Conservation (phyloP, 2,797 vertebrate species). For the Malacoraja senta region DNA sequence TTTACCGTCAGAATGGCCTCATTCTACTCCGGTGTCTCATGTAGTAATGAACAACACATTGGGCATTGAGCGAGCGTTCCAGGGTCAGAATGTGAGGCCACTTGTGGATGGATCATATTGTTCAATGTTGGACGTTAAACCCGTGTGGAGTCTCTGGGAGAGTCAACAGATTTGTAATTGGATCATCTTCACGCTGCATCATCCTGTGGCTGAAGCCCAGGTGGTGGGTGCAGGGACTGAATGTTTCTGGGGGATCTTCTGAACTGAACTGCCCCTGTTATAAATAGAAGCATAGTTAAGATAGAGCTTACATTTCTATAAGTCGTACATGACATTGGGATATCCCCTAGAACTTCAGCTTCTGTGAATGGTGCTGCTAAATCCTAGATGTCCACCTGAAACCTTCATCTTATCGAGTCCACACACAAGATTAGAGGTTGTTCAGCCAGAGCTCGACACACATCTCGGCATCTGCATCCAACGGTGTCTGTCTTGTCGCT, state of each 20-base stretch:
- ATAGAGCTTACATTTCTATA: not conserved
- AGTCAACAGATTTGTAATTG: not conserved
- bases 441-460: no score
- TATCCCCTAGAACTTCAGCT: not conserved
- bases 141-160: not conserved
- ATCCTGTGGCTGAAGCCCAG: not conserved
- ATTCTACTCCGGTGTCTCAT: no score
- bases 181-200: not conserved
- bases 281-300: not conserved
- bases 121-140: not conserved
- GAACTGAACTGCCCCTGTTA: not conserved
- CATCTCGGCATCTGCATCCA: no score
- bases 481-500: no score
- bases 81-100: not conserved
- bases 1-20: no score
- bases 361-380: not conserved
- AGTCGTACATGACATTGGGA: not conserved
- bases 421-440: no score
- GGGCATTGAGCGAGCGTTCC: not conserved
- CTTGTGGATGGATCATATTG: not conserved
- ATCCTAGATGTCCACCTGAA: not conserved
- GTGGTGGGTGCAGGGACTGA: not conserved
- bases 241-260: not conserved
- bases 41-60: no score
- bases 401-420: no score